Percentiles rank a stretch among this genome's conserved stretches.
These are phyloP conservation scores for Genyomyrus donnyi DNA, from an alignment of 2,113 vertebrate genomes.

Conservation along the genomic window DNA sequence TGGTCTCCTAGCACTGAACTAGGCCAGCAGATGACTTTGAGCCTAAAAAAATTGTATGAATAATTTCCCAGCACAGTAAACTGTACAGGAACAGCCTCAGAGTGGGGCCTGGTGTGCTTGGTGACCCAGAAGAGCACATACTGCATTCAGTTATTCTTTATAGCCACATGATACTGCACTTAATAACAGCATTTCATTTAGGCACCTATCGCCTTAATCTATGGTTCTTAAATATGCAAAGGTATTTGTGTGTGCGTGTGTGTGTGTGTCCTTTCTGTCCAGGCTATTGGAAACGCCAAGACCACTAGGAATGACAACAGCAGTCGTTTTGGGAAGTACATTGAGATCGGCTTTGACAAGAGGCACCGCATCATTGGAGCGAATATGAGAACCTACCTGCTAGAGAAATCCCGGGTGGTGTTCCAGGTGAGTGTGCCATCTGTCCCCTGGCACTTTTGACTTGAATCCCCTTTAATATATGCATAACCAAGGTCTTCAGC, in stretches of 20 bases:
- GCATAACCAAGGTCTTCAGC: neutral
- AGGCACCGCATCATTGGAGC: constrained; percentile 88
- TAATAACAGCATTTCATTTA: neutral
- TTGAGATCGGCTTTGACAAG: constrained; percentile 94
- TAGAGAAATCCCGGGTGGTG: constrained; percentile 94
- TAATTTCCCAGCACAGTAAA: neutral
- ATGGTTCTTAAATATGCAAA: neutral
- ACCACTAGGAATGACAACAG: constrained; percentile 98
- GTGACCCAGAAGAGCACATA: neutral
- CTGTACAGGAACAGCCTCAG: neutral
- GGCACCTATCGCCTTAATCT: neutral
- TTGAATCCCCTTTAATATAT: neutral
- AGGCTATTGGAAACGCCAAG: constrained; percentile 98
- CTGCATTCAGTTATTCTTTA: neutral
- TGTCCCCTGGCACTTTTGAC: neutral
- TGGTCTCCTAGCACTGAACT: neutral
- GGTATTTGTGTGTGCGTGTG: neutral
- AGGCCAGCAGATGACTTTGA: constrained; percentile 19
- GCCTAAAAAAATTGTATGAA: neutral
- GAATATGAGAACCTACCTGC: constrained; percentile 97
- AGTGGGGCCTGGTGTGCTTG: neutral
- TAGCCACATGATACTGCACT: neutral
- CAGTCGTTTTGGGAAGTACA: constrained; percentile 97
- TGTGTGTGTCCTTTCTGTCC: constrained; percentile 15
- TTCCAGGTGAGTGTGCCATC: constrained; percentile 79